phyloP scores from a whole-genome alignment of 2,888 invertebrate genomes.

The Papilio demoleus region DNA sequence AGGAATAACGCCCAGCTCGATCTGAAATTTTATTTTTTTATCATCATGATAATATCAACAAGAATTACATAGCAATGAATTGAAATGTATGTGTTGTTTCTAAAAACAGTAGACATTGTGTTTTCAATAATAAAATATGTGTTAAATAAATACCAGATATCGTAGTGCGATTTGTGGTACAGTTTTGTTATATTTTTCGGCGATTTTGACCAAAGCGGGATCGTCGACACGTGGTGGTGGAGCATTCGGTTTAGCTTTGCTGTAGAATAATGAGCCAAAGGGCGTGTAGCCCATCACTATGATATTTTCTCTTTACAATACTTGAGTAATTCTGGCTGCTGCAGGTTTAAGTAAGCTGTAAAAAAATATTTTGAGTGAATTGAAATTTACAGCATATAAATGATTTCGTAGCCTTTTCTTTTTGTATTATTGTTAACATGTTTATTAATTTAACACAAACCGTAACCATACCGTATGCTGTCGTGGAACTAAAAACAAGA shows the following conservation, averaged over 20 bases:
- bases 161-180: constrained; percentile 85
- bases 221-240: constrained; percentile 82
- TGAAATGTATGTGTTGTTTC: neutral
- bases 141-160: constrained; percentile 82
- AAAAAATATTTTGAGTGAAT: no score
- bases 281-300: constrained; percentile 89
- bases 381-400: neutral
- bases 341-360: constrained; percentile 84
- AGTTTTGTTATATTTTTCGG: constrained; percentile 85
- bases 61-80: neutral
- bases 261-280: constrained; percentile 81
- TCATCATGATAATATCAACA: neutral
- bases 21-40: constrained; percentile 49
- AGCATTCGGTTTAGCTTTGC: constrained; percentile 75
- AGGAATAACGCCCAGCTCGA: constrained; percentile 63
- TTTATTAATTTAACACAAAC: constrained; percentile 29
- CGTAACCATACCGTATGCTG: constrained; percentile 53
- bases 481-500: constrained; percentile 77
- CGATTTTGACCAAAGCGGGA: constrained; percentile 79
- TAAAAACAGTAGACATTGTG: no score
- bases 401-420: neutral
- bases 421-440: constrained; percentile 24
- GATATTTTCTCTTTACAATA: constrained; percentile 87
- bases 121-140: no score
- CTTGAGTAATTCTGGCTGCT: constrained; percentile 86